phyloP scores from a whole-genome alignment of 1,140 invertebrate genomes.

The Procambarus virginalis region DNA sequence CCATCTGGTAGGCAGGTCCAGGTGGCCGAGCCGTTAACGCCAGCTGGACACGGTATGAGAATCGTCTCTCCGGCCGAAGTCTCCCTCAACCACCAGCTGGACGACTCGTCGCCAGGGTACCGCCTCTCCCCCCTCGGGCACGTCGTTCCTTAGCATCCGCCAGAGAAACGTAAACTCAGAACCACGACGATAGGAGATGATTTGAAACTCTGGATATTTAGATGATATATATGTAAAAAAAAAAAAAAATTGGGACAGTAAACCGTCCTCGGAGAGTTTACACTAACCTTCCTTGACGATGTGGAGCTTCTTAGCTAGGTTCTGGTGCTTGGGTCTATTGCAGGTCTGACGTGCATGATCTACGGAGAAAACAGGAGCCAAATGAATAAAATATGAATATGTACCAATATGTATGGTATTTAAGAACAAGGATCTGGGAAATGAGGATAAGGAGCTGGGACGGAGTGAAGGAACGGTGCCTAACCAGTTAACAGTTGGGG shows the following conservation, averaged over 20 bases:
- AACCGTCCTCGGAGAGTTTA: background rate
- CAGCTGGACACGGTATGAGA: background rate
- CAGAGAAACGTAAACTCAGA: no score
- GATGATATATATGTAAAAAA: no score
- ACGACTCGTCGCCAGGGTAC: background rate
- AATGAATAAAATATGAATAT: no score
- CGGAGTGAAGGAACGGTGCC: no score
- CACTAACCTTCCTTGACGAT: background rate
- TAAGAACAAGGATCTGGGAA: no score
- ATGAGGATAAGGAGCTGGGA: no score
- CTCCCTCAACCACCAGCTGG: slow-evolving; percentile 1
- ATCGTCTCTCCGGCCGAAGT: background rate
- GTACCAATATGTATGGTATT: no score
- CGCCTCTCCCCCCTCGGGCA: background rate
- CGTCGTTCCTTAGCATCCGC: background rate
- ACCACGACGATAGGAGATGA: no score
- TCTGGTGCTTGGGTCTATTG: background rate
- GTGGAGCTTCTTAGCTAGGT: background rate
- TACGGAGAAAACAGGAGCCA: background rate
- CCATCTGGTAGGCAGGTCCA: background rate
- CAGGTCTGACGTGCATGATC: background rate
- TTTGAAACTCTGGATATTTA: no score
- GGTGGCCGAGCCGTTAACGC: background rate
- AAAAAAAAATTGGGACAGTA: no score
- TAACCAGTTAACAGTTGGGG: no score